Evolutionary conservation across 2,888 invertebrate species (phyloP), one percentile per base, ranked within the genome.

Genomic region (Acrocyrtus sp.): DNA sequence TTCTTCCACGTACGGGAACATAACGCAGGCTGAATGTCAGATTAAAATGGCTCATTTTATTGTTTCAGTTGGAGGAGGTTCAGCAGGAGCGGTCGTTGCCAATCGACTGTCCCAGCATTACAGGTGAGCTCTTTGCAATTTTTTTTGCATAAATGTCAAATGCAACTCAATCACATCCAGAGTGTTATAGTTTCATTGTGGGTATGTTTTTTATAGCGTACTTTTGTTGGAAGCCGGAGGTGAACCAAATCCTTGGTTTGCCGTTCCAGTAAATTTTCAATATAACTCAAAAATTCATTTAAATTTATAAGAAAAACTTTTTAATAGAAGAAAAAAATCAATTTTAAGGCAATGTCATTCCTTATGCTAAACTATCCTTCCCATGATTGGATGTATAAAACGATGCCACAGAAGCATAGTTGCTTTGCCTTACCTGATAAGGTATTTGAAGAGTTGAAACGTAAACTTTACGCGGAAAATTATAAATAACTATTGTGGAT

Each of bases 331-430:
- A 24, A 41, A n/a, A 45, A 56, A 10, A 45, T 47, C 6, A 63
- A 57, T 26, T 62, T 62, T 0, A 34, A n/a, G n/a, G 63, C 76
- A 0, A 69, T 69, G 29, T 65, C 69, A n/a, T 61, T 76, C 12
- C 27, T 73, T 0, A 54, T 76, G 27, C 45, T 76, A 3, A 69
- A 73, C 26, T 56, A 66, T 39, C 76, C 76, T 1, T 45, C 65
- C n/a, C 50, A 69, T 45, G 76, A 76, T 29, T 76, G 69, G 70
- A 61, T 45, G 53, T 53, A 73, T 22, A 29, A 51, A 41, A 77
- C 77, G 1, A 63, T 75, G 21, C 77, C 74, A 2, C 78, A 78
- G 29, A 70, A 57, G 5, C 50, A 68, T 27, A 54, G 69, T 34
- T 74, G 77, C 19, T 51, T 69, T 22, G 63, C 77, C 2, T 48